Percentiles rank a stretch among this genome's conserved stretches.
phyloP scores from a whole-genome alignment of 2,113 vertebrate genomes.

The Cololabis saira region DNA sequence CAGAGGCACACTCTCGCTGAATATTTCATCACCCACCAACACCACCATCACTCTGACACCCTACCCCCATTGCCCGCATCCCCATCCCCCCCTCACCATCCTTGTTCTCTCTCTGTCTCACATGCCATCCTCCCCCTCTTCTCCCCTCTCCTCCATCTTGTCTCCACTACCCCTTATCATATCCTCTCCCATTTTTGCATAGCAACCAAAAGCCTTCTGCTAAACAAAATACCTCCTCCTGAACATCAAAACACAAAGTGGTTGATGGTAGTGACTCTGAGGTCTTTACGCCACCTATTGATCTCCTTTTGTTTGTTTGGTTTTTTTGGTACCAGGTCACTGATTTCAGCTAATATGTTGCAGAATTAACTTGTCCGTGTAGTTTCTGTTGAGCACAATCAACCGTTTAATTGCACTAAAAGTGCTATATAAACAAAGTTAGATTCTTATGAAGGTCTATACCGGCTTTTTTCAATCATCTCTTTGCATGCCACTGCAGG shows the following conservation, averaged over 20 bases:
- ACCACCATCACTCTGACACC: slow-evolving; percentile 66
- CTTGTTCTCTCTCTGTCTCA: slow-evolving; percentile 46
- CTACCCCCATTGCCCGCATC: slow-evolving; percentile 69
- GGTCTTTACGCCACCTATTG: slow-evolving; percentile 22
- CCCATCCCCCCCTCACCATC: slow-evolving; percentile 55
- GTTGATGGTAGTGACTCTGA: slow-evolving; percentile 15
- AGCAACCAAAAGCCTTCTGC: slow-evolving; percentile 65
- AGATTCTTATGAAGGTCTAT: slow-evolving; percentile 29
- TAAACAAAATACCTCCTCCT: slow-evolving; percentile 64
- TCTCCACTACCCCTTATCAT: slow-evolving; percentile 68
- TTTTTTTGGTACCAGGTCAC: slow-evolving; percentile 15
- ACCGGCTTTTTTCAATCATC: slow-evolving; percentile 47
- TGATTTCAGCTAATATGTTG: not conserved
- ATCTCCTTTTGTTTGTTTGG: not conserved
- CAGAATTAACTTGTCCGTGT: not conserved
- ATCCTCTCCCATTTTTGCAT: slow-evolving; percentile 66
- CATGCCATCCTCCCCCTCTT: slow-evolving; percentile 38
- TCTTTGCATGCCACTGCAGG: slow-evolving; percentile 45
- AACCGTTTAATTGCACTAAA: not conserved
- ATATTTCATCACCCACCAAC: slow-evolving; percentile 84
- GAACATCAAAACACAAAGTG: slow-evolving; percentile 58
- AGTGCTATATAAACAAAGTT: too few species aligned
- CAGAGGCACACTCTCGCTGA: slow-evolving; percentile 82
- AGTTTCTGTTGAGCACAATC: slow-evolving; percentile 9
- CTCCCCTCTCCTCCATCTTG: slow-evolving; percentile 27